phyloP scores from a whole-genome alignment of 2,797 vertebrate genomes.

The Okamejei kenojei region DNA sequence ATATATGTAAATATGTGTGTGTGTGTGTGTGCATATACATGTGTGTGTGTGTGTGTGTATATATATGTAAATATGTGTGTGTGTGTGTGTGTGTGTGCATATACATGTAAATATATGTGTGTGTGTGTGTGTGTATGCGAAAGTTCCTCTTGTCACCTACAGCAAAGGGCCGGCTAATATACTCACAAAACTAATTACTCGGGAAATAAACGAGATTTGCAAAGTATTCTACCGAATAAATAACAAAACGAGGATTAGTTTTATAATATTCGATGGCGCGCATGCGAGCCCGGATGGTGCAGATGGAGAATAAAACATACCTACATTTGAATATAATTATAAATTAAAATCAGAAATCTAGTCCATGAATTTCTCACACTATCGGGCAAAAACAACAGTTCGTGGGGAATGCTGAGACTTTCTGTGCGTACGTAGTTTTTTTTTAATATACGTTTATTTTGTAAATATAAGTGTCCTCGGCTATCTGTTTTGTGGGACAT shows the following conservation, averaged over 20 bases:
- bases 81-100: not conserved
- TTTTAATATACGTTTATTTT: not conserved
- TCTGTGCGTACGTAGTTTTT: conserved; percentile 3
- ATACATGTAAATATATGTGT: not conserved
- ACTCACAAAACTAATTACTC: not conserved
- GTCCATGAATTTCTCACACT: not conserved
- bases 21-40: not conserved
- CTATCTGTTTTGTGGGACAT: not conserved
- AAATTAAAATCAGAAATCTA: conserved; percentile 20
- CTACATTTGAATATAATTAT: conserved; percentile 27
- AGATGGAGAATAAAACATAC: conserved; percentile 4
- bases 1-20: not conserved
- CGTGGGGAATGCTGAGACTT: conserved; percentile 1
- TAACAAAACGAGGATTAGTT: not conserved
- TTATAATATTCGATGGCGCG: not conserved
- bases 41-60: not conserved
- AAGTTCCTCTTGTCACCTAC: not conserved
- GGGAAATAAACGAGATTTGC: not conserved
- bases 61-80: not conserved
- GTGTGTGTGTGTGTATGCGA: not conserved
- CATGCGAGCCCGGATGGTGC: not conserved
- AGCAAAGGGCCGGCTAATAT: not conserved
- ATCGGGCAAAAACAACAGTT: not conserved
- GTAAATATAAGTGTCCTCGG: conserved; percentile 12
- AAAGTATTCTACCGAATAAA: conserved; percentile 7